A percentile compares a stretch with the other conserved stretches of the same genome.
Evolutionary conservation across 2,113 vertebrate genomes (phyloP).

Genomic region (Albula goreensis): DNA sequence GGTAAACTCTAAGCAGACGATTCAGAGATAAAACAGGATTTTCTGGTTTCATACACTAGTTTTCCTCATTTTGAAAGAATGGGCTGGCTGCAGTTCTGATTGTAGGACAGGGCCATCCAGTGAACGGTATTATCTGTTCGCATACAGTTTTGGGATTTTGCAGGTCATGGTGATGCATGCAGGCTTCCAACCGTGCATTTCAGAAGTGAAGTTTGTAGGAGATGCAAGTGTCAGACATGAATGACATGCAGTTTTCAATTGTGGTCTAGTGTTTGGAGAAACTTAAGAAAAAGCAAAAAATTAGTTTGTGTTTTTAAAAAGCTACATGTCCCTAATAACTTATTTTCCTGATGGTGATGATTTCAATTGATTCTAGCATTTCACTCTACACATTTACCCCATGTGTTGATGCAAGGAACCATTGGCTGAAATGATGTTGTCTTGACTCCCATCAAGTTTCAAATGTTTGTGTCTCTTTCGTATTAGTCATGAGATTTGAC

Average conservation of each 20-base stretch:
- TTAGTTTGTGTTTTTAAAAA: neutral
- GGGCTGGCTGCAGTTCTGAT: no score
- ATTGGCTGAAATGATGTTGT: no score
- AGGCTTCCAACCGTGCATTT: no score
- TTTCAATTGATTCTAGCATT: neutral
- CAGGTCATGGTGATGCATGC: no score
- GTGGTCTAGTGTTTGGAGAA: conserved; percentile 1
- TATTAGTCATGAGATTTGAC: neutral
- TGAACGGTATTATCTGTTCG: no score
- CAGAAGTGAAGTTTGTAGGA: neutral
- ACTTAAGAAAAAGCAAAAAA: neutral
- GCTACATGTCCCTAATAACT: neutral
- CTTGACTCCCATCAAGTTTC: neutral
- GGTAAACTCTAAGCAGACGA: no score
- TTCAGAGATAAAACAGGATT: no score
- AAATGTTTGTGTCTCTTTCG: neutral
- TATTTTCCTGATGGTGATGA: no score
- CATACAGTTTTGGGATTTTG: no score
- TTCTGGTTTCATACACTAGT: no score
- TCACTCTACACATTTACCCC: neutral
- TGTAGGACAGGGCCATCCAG: no score
- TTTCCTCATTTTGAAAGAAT: no score
- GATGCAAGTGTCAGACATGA: neutral
- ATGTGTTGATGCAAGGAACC: neutral
- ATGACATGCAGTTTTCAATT: neutral